These are phyloP conservation scores for Coelopa frigida DNA, from an alignment of 1,140 invertebrate genomes.

Conservation along the genomic window DNA sequence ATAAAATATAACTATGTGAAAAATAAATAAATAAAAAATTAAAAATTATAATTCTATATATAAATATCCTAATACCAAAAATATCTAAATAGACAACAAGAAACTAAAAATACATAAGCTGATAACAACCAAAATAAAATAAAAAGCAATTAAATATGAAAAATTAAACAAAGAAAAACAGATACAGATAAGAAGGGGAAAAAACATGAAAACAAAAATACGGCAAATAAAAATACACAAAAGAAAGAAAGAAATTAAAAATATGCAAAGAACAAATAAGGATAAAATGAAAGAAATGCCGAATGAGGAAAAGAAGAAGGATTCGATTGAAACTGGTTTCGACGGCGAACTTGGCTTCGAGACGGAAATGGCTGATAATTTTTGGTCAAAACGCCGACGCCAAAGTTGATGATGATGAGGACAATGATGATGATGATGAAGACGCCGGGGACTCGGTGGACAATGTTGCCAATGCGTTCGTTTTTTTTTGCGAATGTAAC, in stretches of 20 bases:
- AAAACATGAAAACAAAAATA: conserved; percentile 6
- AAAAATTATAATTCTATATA: background rate
- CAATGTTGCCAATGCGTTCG: no score
- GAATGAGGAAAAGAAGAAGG: no score
- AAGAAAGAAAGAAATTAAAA: conserved; percentile 6
- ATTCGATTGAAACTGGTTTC: no score
- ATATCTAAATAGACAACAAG: background rate
- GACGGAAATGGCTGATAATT: no score
- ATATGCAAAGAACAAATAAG: conserved; percentile 6
- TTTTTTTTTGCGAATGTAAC: background rate
- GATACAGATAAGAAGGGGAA: background rate
- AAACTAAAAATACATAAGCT: background rate
- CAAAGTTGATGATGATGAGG: no score
- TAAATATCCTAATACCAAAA: no score
- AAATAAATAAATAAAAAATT: background rate
- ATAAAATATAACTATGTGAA: background rate
- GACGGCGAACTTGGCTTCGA: no score
- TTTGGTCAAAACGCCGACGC: no score
- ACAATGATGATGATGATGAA: no score
- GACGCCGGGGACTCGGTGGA: no score
- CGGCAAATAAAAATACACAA: background rate
- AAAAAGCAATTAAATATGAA: background rate
- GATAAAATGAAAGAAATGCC: background rate
- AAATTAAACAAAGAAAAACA: background rate
- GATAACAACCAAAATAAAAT: conserved; percentile 2